Evolutionary conservation across 2,797 vertebrate species (phyloP), one percentile per base, ranked within the genome.

Genomic region (Graptemys geographica): DNA sequence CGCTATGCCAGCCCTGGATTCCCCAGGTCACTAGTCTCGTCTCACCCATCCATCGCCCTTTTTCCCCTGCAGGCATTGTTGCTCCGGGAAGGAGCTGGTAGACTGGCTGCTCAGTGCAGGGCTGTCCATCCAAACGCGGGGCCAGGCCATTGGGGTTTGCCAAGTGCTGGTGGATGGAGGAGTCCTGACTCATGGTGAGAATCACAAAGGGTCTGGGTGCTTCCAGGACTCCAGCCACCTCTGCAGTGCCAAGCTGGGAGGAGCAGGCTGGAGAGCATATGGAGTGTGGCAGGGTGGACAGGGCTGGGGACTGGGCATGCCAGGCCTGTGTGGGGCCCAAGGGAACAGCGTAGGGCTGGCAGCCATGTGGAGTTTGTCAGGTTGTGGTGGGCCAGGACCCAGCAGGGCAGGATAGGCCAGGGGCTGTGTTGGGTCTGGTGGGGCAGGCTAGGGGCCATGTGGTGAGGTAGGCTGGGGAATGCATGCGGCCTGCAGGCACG

Each of bases 121-220:
- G 7, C 98, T 98, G 4, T 97, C 98, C 19, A 91, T 99, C 21
- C 99, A 99, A 84, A 99, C 97, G 0, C 98, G 99, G 53, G 98
- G 98, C 96, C 99, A 99, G 91, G 99, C 98, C 0, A 98, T 99
- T 2, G 99, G 99, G 6, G 98, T 99, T 97, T 99, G 99, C 98
- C 99, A 99, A 95, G 99, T 99, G 95, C 95, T 99, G 95, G 97
- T 99, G 97, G 99, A 99, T 3, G 99, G 99, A 95, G 99, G 99
- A 2, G 98, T 99, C 87, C 97, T 99, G 57, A 97, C 98, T 13
- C 99, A 99, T 44, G 99, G 99, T 99, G 93, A 98, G 98, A 79
- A 41, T n/a, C 33, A 69, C 62, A 37, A 37, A 65, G 33, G n/a
- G 16, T 21, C n/a, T 11, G 19, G 65, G 65, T 5, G n/a, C n/a